phyloP scores from a whole-genome alignment of 2,797 vertebrate genomes.

The Enteromius viviparus region DNA sequence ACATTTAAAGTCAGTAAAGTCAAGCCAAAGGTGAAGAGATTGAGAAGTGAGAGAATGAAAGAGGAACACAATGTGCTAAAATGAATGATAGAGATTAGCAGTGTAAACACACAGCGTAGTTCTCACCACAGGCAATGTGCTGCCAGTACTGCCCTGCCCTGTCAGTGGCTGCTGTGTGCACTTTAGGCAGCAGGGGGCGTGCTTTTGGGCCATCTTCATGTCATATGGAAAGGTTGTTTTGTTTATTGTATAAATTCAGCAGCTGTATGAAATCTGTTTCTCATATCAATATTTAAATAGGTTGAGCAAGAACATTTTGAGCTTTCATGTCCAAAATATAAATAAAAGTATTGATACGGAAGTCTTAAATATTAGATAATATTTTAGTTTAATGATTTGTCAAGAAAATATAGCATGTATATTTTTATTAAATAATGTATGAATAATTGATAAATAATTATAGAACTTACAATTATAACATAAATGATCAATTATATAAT shows the following conservation, averaged over 20 bases:
- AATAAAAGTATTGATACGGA: neutral
- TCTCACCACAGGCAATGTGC: slow-evolving; percentile 24
- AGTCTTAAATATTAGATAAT: neutral
- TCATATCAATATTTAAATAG: neutral
- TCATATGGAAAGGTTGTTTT: neutral
- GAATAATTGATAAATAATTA: too few relatives aligned
- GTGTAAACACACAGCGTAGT: slow-evolving; percentile 6
- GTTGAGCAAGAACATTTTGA: neutral
- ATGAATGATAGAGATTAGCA: slow-evolving; percentile 43
- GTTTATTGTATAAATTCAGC: neutral
- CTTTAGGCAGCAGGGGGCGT: neutral
- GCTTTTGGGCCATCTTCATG: neutral
- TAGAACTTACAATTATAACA: too few relatives aligned
- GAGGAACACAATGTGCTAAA: slow-evolving; percentile 32
- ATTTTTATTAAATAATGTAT: too few relatives aligned
- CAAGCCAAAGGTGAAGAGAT: neutral
- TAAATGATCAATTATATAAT: too few relatives aligned
- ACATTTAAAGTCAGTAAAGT: neutral
- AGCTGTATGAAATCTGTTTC: neutral
- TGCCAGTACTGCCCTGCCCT: slow-evolving; percentile 11
- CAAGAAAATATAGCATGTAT: neutral
- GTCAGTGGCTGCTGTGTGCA: neutral
- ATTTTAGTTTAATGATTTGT: neutral
- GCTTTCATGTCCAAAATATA: neutral
- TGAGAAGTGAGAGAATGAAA: neutral